Evolutionary conservation across 2,888 invertebrate genomes (phyloP).

Genomic region (Cephus nigrinus): DNA sequence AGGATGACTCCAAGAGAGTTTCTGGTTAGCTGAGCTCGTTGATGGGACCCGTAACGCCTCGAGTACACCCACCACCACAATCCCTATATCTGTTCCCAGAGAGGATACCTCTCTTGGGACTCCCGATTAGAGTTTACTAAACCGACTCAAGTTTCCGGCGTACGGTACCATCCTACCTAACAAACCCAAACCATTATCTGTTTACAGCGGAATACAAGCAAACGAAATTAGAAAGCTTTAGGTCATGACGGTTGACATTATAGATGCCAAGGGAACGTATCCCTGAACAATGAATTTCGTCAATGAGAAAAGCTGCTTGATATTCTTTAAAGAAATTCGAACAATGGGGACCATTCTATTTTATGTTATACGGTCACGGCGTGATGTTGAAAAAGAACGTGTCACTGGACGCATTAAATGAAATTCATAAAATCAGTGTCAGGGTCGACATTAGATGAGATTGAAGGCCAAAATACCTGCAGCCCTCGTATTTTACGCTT

Average conservation of each 20-base stretch:
- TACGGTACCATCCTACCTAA: background rate
- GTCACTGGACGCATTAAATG: background rate
- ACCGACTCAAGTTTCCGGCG: background rate
- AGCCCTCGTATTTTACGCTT: background rate
- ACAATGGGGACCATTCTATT: background rate
- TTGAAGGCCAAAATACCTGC: constrained; percentile 22
- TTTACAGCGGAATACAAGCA: background rate
- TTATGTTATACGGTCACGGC: background rate
- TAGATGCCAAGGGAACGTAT: background rate
- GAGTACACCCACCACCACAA: constrained; percentile 17
- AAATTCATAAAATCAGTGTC: constrained; percentile 34
- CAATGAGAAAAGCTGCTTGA: background rate
- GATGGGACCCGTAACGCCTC: constrained; percentile 26
- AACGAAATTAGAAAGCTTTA: background rate
- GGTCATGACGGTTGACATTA: background rate
- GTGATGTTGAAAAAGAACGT: background rate
- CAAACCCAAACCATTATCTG: background rate
- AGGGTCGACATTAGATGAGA: constrained; percentile 32
- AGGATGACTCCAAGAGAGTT: constrained; percentile 8
- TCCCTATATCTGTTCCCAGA: background rate
- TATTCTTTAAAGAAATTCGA: background rate
- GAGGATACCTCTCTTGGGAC: background rate
- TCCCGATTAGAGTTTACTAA: constrained; percentile 7
- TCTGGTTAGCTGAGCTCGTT: constrained; percentile 22
- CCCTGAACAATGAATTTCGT: background rate